Evolutionary conservation across 2,113 vertebrate genomes (phyloP).

Genomic region (Verasper variegatus): DNA sequence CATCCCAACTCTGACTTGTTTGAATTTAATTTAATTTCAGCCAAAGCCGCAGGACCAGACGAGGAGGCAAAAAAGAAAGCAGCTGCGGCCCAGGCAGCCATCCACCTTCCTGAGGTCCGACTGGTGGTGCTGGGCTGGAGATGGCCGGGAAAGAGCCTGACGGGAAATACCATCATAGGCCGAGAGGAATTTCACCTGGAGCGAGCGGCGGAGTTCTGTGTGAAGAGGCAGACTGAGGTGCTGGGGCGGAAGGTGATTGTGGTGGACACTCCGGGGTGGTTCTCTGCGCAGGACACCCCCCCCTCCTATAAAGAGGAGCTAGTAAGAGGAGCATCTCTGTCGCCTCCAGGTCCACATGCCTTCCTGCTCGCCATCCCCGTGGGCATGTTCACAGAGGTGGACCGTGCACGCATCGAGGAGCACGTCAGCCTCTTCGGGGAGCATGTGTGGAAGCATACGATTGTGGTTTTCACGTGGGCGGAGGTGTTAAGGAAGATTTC

Average conservation of each 20-base stretch:
- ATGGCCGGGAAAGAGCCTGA: slow-evolving; percentile 86
- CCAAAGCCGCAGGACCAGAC: slow-evolving; percentile 27
- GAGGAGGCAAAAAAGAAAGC: slow-evolving; percentile 44
- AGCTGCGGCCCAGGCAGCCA: slow-evolving; percentile 44
- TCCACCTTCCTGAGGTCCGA: slow-evolving; percentile 72
- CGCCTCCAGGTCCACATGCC: slow-evolving; percentile 81
- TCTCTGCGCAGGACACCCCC: slow-evolving; percentile 80
- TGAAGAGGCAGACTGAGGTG: slow-evolving; percentile 78
- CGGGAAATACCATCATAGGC: slow-evolving; percentile 84
- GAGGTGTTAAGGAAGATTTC: slow-evolving; percentile 77
- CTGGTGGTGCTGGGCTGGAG: slow-evolving; percentile 84
- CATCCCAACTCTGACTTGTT: not conserved
- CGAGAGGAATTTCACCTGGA: slow-evolving; percentile 83
- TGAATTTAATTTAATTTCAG: not conserved
- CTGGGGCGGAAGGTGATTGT: slow-evolving; percentile 73
- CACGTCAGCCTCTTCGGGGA: slow-evolving; percentile 81
- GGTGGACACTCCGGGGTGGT: slow-evolving; percentile 86
- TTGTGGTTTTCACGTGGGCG: slow-evolving; percentile 84
- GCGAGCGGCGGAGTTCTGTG: slow-evolving; percentile 82
- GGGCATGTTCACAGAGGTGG: slow-evolving; percentile 83
- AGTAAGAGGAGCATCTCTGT: slow-evolving; percentile 73
- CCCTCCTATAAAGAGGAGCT: slow-evolving; percentile 79
- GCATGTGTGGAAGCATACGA: slow-evolving; percentile 76
- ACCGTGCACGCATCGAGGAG: slow-evolving; percentile 80
- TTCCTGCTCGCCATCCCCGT: slow-evolving; percentile 83